Evolutionary conservation across 2,888 invertebrate species (phyloP), one percentile per base, ranked within the genome.

Genomic region (Ceriagrion tenellum): DNA sequence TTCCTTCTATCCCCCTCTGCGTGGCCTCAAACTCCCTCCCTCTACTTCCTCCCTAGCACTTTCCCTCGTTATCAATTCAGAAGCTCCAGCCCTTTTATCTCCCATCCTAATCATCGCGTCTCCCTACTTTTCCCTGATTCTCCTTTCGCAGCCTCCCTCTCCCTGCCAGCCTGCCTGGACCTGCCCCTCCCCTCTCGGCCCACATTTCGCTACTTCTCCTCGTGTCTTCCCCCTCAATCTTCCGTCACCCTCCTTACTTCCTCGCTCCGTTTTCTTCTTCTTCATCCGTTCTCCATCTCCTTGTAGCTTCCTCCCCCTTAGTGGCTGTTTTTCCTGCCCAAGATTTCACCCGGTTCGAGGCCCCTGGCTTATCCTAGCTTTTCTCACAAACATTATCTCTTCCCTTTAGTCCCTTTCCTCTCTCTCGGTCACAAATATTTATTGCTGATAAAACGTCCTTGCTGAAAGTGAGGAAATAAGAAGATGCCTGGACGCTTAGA

Each of bases 51-150:
- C 26, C 0, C 69, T 69, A 8, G 10, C 69, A 69, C 69, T 69
- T 69, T 69, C 35, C 81, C 81, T 81, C 81, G 81, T 81, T 81
- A 81, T 81, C 81, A 81, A 81, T 81, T 81, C 81, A 81, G 16
- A 16, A 35, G 35, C 30, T 18, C 35, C 30, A 81, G 30, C 81
- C 81, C 81, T 81, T 81, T 81, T 81, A 81, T 81, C 81, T 30
- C 35, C 35, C 35, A 13, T 35, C 81, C 81, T 81, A 35, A 81
- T 81, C 81, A 81, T 81, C n/a, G 81, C 81, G 30, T 81, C 81
- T 81, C 35, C 81, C 81, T 35, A 35, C 10, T n/a, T n/a, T 35
- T 81, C 81, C 35, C 13, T 81, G 16, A 10, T 35, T 35, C 81
- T 81, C 35, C 30, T 69, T 8, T 23, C 16, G 0, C 81, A 13